A percentile compares a stretch with the other conserved stretches of the same genome.
phyloP scores from a whole-genome alignment of 2,797 vertebrate genomes.

The Ispidina picta region DNA sequence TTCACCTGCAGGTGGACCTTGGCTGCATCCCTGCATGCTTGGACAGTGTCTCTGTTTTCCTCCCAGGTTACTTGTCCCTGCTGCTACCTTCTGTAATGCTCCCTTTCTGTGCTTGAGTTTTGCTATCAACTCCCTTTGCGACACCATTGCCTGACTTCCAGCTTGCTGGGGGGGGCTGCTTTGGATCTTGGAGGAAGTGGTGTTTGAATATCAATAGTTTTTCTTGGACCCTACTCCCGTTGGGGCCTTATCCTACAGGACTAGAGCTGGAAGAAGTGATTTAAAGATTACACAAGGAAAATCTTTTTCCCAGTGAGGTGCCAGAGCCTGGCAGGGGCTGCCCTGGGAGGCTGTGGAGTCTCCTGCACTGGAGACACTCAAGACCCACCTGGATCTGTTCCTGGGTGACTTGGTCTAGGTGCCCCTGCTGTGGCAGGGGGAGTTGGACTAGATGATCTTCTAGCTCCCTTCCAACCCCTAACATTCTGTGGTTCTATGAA shows the following conservation, averaged over 20 bases:
- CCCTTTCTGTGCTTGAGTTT: not conserved
- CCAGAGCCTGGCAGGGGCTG: too few relatives aligned
- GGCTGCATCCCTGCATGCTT: not conserved
- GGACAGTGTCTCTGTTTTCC: not conserved
- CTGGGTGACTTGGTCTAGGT: too few relatives aligned
- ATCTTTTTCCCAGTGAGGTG: too few relatives aligned
- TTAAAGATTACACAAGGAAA: too few relatives aligned
- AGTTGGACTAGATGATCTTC: too few relatives aligned
- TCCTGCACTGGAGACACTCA: too few relatives aligned
- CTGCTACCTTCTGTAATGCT: not conserved
- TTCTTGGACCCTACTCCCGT: not conserved
- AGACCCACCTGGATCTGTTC: too few relatives aligned
- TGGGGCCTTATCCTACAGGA: not conserved
- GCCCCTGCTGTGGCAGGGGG: too few relatives aligned
- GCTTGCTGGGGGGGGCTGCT: not conserved
- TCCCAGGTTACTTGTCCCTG: not conserved
- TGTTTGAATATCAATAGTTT: not conserved
- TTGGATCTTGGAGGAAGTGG: not conserved
- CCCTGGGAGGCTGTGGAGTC: too few relatives aligned
- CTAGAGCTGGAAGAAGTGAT: not conserved
- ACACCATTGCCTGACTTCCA: not conserved
- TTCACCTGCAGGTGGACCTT: too few relatives aligned
- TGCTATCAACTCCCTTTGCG: not conserved
- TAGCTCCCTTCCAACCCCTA: too few relatives aligned
- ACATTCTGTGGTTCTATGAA: too few relatives aligned